A percentile compares a stretch with the other conserved stretches of the same genome.
These are phyloP conservation scores for Poecilia velifera DNA, from an alignment of 2,797 vertebrate species.

Conservation along the genomic window DNA sequence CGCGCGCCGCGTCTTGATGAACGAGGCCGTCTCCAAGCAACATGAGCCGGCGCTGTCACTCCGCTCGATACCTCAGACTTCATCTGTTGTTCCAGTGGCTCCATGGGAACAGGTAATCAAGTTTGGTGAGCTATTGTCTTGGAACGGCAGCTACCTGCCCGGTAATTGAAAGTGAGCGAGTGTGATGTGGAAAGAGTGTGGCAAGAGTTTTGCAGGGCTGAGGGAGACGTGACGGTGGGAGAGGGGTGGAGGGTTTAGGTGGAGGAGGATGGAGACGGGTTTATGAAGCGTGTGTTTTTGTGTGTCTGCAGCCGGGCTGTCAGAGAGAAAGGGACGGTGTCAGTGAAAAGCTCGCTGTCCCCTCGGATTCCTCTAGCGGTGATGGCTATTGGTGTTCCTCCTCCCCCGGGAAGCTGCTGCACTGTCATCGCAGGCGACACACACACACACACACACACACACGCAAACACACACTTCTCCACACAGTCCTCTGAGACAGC, in stretches of 20 bases:
- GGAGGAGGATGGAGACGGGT: slow-evolving; percentile 39
- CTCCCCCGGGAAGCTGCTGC: slow-evolving; percentile 35
- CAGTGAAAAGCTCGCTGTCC: slow-evolving; percentile 49
- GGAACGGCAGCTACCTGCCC: slow-evolving; percentile 66
- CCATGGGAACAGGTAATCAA: slow-evolving; percentile 75
- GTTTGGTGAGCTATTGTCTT: slow-evolving; percentile 71
- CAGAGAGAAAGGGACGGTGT: slow-evolving; percentile 38
- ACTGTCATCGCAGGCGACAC: slow-evolving; percentile 42
- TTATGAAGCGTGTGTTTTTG: slow-evolving; percentile 32
- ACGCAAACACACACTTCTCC: slow-evolving; percentile 7
- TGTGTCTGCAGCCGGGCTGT: slow-evolving; percentile 39
- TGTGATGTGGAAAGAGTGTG: slow-evolving; percentile 65
- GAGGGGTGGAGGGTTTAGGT: slow-evolving; percentile 23
- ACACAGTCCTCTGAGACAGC: slow-evolving; percentile 31
- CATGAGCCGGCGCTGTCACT: slow-evolving; percentile 30
- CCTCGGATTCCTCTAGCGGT: slow-evolving; percentile 53
- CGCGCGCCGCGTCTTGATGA: slow-evolving; percentile 31
- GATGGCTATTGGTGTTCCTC: slow-evolving; percentile 63
- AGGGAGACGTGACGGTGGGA: slow-evolving; percentile 12
- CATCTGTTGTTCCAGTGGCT: slow-evolving; percentile 62
- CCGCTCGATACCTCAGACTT: slow-evolving; percentile 60
- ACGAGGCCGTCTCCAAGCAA: slow-evolving; percentile 56
- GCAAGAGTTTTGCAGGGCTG: slow-evolving; percentile 30
- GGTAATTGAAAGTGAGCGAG: slow-evolving; percentile 77
- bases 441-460: slow-evolving; percentile 14